phyloP scores from a whole-genome alignment of 2,113 vertebrate species.

The Cichladusa arquata region DNA sequence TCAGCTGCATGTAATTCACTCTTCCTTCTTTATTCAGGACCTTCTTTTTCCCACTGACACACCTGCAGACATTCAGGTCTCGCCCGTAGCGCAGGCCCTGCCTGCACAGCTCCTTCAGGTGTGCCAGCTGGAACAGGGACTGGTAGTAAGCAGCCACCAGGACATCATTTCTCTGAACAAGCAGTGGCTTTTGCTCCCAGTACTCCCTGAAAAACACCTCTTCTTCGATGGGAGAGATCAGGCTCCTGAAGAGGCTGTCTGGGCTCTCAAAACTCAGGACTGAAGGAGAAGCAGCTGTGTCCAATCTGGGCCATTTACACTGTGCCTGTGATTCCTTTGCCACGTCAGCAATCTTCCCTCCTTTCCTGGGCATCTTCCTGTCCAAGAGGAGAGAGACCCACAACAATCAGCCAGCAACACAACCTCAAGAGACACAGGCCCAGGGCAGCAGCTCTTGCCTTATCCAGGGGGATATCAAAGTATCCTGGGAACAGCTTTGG shows the following conservation, averaged over 20 bases:
- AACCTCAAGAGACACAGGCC: neutral
- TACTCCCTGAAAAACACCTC: slow-evolving; percentile 84
- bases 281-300: neutral
- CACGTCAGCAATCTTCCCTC: neutral
- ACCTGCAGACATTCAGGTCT: slow-evolving; percentile 85
- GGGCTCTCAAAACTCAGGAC: slow-evolving; percentile 77
- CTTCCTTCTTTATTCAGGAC: slow-evolving; percentile 83
- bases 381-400: neutral
- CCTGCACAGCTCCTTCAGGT: slow-evolving; percentile 78
- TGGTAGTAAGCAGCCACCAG: slow-evolving; percentile 72
- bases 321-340: neutral
- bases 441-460: neutral
- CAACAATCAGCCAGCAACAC: neutral
- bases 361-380: slow-evolving; percentile 80
- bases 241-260: slow-evolving; percentile 78
- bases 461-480: neutral
- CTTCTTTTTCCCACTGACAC: slow-evolving; percentile 81
- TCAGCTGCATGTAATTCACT: slow-evolving; percentile 79
- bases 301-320: slow-evolving; percentile 68
- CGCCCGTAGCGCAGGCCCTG: slow-evolving; percentile 75
- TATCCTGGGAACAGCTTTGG: neutral
- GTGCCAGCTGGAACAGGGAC: slow-evolving; percentile 82
- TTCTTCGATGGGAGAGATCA: slow-evolving; percentile 80
- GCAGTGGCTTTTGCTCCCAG: slow-evolving; percentile 89
- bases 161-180: slow-evolving; percentile 78